These are phyloP conservation scores for Ceyx cyanopectus DNA, from an alignment of 2,113 vertebrate genomes.

Conservation along the genomic window DNA sequence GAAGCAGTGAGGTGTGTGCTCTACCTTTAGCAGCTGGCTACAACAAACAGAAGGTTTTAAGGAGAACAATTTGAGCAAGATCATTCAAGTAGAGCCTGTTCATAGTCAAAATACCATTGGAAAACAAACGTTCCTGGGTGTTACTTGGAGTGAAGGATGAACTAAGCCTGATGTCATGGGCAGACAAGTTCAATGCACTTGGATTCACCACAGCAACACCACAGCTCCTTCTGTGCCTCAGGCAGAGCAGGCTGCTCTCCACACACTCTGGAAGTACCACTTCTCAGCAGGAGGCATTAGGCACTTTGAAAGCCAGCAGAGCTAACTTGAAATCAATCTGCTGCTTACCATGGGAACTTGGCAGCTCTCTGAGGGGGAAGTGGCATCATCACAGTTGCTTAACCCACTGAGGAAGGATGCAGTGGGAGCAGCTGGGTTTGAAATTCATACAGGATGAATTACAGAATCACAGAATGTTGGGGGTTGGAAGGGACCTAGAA, in stretches of 20 bases:
- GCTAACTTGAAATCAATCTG: not conserved
- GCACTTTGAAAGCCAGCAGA: not conserved
- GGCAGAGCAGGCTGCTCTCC: not conserved
- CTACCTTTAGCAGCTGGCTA: not conserved
- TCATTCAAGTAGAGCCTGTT: not conserved
- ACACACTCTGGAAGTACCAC: fast-evolving
- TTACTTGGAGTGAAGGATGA: not conserved
- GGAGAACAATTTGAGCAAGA: not conserved
- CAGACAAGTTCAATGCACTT: not conserved
- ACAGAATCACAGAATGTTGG: too few relatives aligned
- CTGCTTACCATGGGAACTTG: not conserved
- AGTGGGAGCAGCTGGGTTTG: not conserved
- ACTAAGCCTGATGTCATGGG: not conserved
- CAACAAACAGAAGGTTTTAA: not conserved
- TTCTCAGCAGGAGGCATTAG: not conserved
- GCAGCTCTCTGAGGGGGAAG: not conserved
- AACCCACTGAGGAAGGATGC: not conserved
- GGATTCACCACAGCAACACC: not conserved
- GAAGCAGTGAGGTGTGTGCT: not conserved
- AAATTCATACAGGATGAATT: not conserved
- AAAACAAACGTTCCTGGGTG: constrained; percentile 29
- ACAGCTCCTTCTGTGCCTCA: fast-evolving
- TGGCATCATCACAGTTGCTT: not conserved
- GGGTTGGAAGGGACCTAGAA: too few relatives aligned
- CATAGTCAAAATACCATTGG: not conserved